phyloP scores from a whole-genome alignment of 2,113 vertebrate species.

The Cranoglanis bouderius region DNA sequence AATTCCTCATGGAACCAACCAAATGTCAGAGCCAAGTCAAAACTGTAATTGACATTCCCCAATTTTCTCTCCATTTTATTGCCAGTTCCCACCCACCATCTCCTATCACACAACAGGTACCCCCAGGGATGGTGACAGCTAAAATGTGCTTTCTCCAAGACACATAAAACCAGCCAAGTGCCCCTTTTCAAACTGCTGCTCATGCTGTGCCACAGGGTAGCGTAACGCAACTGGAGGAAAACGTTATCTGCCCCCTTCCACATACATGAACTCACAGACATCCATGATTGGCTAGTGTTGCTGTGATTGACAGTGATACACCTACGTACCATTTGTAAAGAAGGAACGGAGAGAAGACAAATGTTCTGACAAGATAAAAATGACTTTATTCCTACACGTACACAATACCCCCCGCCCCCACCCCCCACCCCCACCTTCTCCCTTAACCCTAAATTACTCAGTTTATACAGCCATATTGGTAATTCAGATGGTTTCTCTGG shows the following conservation, averaged over 20 bases:
- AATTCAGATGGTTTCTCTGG: not conserved
- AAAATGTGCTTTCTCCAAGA: not conserved
- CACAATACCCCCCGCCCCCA: not conserved
- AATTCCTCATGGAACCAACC: not conserved
- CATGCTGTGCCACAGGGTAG: not conserved
- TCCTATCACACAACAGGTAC: not conserved
- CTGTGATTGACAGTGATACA: constrained; percentile 9
- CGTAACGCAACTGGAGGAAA: not conserved
- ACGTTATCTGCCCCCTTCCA: not conserved
- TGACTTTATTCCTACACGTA: not conserved
- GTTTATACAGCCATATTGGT: not conserved
- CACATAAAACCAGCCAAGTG: not conserved
- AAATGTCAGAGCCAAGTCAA: not conserved
- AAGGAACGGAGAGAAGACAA: not conserved
- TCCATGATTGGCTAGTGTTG: not conserved
- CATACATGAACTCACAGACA: not conserved
- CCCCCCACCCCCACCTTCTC: not conserved
- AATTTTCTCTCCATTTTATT: not conserved
- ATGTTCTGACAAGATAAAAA: not conserved
- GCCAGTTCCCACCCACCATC: not conserved
- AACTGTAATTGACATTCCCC: not conserved
- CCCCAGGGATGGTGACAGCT: not conserved
- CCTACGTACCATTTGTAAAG: not conserved
- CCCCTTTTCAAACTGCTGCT: not conserved
- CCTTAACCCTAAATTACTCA: not conserved